phyloP scores from a whole-genome alignment of 2,888 invertebrate species.

The Rapana venosa region DNA sequence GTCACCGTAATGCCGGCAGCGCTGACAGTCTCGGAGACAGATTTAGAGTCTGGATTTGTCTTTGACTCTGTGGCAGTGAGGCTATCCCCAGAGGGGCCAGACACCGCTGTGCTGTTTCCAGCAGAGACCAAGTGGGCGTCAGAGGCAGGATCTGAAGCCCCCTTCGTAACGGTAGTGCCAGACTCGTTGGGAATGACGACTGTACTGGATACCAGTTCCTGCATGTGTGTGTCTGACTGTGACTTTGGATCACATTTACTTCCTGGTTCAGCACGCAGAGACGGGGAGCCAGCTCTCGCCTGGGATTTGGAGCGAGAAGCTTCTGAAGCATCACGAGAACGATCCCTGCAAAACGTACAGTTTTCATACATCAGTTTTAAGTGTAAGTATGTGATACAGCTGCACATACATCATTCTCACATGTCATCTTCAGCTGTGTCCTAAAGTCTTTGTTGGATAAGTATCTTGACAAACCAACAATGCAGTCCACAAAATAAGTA shows the following conservation, averaged over 20 bases:
- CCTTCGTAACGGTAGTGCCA: background rate
- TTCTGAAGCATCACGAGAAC: background rate
- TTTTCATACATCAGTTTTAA: background rate
- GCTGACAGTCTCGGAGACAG: background rate
- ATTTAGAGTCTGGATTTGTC: background rate
- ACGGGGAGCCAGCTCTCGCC: background rate
- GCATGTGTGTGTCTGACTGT: background rate
- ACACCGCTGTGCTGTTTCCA: background rate
- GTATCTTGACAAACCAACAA: too few species aligned
- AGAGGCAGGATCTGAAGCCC: background rate
- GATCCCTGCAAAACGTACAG: slow-evolving; percentile 3
- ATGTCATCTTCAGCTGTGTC: too few species aligned
- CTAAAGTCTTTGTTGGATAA: too few species aligned
- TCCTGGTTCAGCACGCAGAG: background rate
- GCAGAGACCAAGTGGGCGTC: background rate
- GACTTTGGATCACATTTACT: background rate
- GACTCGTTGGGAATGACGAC: background rate
- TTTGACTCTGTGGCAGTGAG: background rate
- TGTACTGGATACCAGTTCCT: background rate
- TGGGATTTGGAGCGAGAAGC: background rate
- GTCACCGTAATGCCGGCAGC: background rate
- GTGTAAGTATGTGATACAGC: too few species aligned
- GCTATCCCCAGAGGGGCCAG: background rate
- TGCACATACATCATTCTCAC: too few species aligned
- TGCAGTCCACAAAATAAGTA: too few species aligned